Percentiles rank a stretch among this genome's conserved stretches.
phyloP scores from a whole-genome alignment of 2,113 vertebrate genomes.

The Pachyramphus minor region DNA sequence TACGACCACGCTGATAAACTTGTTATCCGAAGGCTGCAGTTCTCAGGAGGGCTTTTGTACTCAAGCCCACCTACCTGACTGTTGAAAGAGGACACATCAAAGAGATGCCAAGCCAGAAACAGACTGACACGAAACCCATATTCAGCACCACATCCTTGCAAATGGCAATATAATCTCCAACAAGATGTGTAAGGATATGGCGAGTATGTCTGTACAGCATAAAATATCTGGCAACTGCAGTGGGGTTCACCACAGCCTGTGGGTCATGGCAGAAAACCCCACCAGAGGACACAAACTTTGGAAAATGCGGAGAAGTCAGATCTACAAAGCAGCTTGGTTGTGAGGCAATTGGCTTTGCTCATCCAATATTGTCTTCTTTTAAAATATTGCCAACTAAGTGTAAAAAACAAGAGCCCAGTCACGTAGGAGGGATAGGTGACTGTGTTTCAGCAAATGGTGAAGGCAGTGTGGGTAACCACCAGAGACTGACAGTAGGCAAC shows the following conservation, averaged over 20 bases:
- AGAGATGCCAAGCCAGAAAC: not conserved
- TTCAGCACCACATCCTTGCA: not conserved
- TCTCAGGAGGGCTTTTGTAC: not conserved
- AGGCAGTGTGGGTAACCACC: not conserved
- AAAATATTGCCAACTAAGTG: not conserved
- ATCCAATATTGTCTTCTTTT: not conserved
- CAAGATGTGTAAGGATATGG: not conserved
- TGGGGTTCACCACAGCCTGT: not conserved
- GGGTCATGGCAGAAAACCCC: not conserved
- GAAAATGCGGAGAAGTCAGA: not conserved
- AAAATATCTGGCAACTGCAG: not conserved
- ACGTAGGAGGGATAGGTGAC: not conserved
- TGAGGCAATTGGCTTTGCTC: not conserved
- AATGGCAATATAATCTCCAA: not conserved
- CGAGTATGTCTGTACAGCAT: not conserved
- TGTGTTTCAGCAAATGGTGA: not conserved
- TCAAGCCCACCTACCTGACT: not conserved
- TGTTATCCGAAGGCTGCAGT: not conserved
- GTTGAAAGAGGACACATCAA: not conserved
- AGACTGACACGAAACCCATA: fast-evolving
- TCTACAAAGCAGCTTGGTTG: not conserved
- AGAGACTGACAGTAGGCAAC: not conserved
- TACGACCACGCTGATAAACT: not conserved
- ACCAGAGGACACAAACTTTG: not conserved
- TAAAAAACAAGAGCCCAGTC: not conserved